These are phyloP conservation scores for Podarcis lilfordi DNA, from an alignment of 2,797 vertebrate species.

Conservation along the genomic window DNA sequence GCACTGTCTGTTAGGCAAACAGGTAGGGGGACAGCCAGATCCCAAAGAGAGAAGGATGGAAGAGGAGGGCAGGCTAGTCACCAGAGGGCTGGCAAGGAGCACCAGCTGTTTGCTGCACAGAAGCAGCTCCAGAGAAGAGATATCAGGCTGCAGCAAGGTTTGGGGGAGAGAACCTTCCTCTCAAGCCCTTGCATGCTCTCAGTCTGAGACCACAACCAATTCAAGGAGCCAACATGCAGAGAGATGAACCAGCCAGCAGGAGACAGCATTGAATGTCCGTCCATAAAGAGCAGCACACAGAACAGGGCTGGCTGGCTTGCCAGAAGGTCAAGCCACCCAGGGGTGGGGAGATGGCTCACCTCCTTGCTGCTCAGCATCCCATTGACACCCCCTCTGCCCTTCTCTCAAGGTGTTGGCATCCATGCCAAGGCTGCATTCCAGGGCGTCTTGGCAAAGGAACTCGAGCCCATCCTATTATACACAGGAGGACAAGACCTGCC, in stretches of 20 bases:
- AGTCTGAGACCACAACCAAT: too few relatives aligned
- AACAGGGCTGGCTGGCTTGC: background rate
- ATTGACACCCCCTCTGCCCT: too few relatives aligned
- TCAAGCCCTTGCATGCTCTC: too few relatives aligned
- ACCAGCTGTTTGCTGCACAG: too few relatives aligned
- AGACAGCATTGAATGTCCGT: background rate
- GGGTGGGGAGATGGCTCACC: background rate
- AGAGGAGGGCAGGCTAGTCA: background rate
- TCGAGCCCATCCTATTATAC: background rate
- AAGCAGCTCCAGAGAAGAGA: background rate
- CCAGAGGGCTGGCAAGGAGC: background rate
- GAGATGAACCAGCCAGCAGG: background rate
- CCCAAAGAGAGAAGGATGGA: background rate
- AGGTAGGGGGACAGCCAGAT: background rate
- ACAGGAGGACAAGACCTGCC: slow-evolving; percentile 17
- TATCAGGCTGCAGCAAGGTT: background rate
- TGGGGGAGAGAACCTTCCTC: too few relatives aligned
- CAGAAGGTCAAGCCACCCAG: background rate
- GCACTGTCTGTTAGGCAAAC: background rate
- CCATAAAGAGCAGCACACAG: background rate
- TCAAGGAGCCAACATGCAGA: background rate
- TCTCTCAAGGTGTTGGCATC: background rate
- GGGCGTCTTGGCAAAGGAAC: background rate
- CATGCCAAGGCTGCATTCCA: background rate
- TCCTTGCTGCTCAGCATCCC: background rate